These are phyloP conservation scores for Heliconius eleuchia DNA, from an alignment of 1,140 invertebrate genomes.

Conservation along the genomic window DNA sequence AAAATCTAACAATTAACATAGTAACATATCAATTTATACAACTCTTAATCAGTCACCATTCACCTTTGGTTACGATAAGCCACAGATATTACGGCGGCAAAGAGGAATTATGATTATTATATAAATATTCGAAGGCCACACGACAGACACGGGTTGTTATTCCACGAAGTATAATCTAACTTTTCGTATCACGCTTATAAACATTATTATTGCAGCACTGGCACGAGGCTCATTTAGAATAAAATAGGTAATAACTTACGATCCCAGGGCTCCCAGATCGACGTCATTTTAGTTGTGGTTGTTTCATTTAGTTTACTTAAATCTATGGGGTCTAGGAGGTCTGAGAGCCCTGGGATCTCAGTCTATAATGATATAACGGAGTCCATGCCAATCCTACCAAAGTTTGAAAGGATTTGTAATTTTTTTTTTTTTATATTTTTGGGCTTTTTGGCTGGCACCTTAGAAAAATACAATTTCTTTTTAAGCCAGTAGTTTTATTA, in stretches of 20 bases:
- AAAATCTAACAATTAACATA: neutral
- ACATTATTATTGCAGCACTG: neutral
- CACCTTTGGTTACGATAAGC: neutral
- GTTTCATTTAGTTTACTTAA: too few species aligned
- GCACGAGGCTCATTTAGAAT: neutral
- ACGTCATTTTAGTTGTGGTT: too few species aligned
- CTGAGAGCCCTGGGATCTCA: too few species aligned
- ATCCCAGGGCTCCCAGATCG: too few species aligned
- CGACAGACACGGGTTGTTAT: neutral
- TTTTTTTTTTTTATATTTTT: too few species aligned
- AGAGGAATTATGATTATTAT: neutral
- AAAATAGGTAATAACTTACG: neutral
- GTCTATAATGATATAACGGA: too few species aligned
- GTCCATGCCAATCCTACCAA: too few species aligned
- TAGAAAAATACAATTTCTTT: too few species aligned
- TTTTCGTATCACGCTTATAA: neutral
- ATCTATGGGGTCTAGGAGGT: too few species aligned
- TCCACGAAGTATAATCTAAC: neutral
- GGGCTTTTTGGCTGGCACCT: too few species aligned
- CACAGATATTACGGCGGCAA: neutral
- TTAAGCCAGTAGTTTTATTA: too few species aligned
- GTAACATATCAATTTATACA: neutral
- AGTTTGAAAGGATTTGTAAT: too few species aligned
- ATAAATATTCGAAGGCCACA: constrained; percentile 1
- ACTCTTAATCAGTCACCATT: neutral